Percentiles rank a stretch among this genome's conserved stretches.
Conservation (phyloP, 1,140 invertebrate genomes). For the Streblospio benedicti region DNA sequence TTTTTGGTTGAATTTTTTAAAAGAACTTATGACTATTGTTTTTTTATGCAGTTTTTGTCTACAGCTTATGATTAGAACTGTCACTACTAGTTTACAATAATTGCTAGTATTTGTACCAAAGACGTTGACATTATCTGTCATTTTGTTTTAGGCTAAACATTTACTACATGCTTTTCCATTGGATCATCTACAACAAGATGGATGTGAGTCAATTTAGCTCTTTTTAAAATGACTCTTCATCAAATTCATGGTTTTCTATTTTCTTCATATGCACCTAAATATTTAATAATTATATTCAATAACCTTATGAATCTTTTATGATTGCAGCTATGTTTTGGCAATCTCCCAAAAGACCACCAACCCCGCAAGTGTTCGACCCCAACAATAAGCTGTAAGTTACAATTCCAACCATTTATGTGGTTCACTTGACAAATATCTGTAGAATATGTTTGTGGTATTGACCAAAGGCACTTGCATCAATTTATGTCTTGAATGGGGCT, state of each 20-base stretch:
- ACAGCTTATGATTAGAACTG: no score
- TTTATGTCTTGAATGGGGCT: background rate
- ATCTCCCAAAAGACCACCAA: slow-evolving; percentile 90
- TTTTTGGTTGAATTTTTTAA: no score
- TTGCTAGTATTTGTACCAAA: no score
- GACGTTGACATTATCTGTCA: slow-evolving; percentile 5
- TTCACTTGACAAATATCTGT: background rate
- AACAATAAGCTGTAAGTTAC: slow-evolving; percentile 44
- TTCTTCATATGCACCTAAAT: background rate
- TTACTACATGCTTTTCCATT: slow-evolving; percentile 45
- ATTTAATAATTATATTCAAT: background rate
- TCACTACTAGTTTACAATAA: no score
- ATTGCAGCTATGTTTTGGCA: slow-evolving; percentile 94
- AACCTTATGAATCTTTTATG: slow-evolving; percentile 38
- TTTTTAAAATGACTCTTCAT: slow-evolving; percentile 4
- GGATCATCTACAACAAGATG: slow-evolving; percentile 39
- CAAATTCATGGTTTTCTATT: background rate
- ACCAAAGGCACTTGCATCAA: background rate
- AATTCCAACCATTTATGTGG: background rate
- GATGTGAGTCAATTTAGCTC: slow-evolving; percentile 36
- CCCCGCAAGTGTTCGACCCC: slow-evolving; percentile 53
- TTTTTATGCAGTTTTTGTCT: no score
- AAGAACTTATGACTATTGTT: no score
- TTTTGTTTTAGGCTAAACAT: slow-evolving; percentile 38
- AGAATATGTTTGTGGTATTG: slow-evolving; percentile 1